These are phyloP conservation scores for Anolis apletophallus DNA, from an alignment of 2,797 vertebrate genomes.

Conservation along the genomic window DNA sequence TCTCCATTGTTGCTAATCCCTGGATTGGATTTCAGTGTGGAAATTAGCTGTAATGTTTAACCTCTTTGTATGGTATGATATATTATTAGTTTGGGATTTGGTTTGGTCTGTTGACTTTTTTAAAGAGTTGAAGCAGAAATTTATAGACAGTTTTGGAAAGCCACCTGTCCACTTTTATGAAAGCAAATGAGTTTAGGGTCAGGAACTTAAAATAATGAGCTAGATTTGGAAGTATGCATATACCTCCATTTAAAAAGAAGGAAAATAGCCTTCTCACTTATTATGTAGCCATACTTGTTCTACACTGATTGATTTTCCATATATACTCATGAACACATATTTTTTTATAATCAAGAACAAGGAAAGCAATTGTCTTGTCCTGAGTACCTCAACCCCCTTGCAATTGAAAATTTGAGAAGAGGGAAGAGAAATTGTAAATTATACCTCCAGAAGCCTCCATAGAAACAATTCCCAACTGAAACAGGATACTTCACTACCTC, in stretches of 20 bases:
- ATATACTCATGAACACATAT: not conserved
- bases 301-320: not conserved
- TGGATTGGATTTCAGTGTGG: constrained; percentile 75
- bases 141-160: constrained; percentile 57
- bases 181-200: constrained; percentile 46
- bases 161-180: constrained; percentile 49
- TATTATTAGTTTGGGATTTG: constrained; percentile 62
- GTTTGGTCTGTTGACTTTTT: not conserved
- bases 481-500: no score
- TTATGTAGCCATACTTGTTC: not conserved
- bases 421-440: no score
- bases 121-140: constrained; percentile 65
- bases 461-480: no score
- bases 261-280: not conserved
- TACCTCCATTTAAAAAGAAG: not conserved
- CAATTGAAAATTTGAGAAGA: no score
- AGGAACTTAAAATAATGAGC: not conserved
- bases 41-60: constrained; percentile 75
- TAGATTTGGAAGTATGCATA: constrained; percentile 12
- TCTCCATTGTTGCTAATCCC: constrained; percentile 78
- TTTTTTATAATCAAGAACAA: not conserved
- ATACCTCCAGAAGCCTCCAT: no score
- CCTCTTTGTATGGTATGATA: constrained; percentile 69
- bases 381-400: no score
- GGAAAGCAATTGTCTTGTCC: no score